These are phyloP conservation scores for Telenomus remus DNA, from an alignment of 1,140 invertebrate genomes.

Conservation along the genomic window DNA sequence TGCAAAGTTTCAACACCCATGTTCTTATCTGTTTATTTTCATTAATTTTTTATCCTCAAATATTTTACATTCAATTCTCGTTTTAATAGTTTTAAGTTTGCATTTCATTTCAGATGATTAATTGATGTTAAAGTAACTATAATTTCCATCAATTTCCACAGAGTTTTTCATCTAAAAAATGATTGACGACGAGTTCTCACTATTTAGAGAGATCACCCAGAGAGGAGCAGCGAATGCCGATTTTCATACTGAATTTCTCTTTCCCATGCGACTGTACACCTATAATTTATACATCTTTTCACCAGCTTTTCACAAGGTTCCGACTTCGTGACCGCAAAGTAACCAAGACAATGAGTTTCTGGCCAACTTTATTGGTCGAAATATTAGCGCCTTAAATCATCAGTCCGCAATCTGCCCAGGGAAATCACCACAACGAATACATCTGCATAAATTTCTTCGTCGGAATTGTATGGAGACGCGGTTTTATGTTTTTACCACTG, in stretches of 20 bases:
- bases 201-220: background rate
- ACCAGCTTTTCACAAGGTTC: constrained; percentile 7
- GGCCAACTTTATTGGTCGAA: constrained; percentile 17
- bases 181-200: constrained; percentile 12
- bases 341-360: constrained; percentile 30
- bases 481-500: no score
- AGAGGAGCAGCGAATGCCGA: no score
- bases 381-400: constrained; percentile 21
- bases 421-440: constrained; percentile 24
- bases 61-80: no score
- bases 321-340: constrained; percentile 12
- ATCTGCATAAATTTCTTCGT: constrained; percentile 2
- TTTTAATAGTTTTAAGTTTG: no score
- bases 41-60: no score
- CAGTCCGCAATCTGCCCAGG: constrained; percentile 9
- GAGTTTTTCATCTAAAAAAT: constrained; percentile 4
- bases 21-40: no score
- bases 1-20: background rate
- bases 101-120: no score
- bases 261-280: background rate
- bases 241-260: constrained; percentile 13
- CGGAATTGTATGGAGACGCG: no score
- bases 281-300: constrained; percentile 27
- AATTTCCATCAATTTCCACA: background rate
- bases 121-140: background rate